These are phyloP conservation scores for Andrena haemorrhoa DNA, from an alignment of 2,888 invertebrate genomes.

Conservation along the genomic window DNA sequence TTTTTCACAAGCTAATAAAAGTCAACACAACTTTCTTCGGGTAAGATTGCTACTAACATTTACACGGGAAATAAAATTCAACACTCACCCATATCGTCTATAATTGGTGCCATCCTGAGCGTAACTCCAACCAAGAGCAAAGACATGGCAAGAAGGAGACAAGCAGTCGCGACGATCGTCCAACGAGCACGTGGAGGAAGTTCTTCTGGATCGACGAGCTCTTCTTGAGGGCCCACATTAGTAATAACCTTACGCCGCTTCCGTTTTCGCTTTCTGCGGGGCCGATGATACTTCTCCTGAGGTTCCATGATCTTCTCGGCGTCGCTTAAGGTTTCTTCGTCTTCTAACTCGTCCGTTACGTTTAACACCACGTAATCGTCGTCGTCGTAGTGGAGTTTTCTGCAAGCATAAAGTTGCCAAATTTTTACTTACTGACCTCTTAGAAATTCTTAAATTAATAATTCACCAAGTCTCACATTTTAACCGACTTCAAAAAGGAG, in stretches of 20 bases:
- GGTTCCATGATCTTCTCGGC: slow-evolving; percentile 72
- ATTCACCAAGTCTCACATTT: no score
- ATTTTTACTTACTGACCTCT: neutral
- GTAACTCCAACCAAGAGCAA: slow-evolving; percentile 96
- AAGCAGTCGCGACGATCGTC: slow-evolving; percentile 96
- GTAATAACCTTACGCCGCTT: slow-evolving; percentile 80
- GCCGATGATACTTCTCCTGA: slow-evolving; percentile 78
- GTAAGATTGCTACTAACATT: neutral
- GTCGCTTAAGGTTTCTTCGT: slow-evolving; percentile 79
- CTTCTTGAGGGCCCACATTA: slow-evolving; percentile 78
- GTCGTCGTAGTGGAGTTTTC: slow-evolving; percentile 85
- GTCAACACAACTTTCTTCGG: no score
- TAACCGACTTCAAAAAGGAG: no score
- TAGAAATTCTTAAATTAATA: no score
- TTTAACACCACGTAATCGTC: slow-evolving; percentile 86
- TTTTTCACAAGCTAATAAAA: neutral
- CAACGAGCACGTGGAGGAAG: slow-evolving; percentile 93
- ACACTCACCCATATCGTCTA: slow-evolving; percentile 97
- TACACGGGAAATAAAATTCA: neutral
- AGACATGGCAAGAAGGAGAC: slow-evolving; percentile 94
- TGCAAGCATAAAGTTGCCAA: slow-evolving; percentile 67
- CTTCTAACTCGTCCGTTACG: slow-evolving; percentile 85
- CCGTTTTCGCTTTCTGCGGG: slow-evolving; percentile 83
- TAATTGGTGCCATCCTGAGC: slow-evolving; percentile 96
- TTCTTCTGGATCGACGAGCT: slow-evolving; percentile 92